Evolutionary conservation across 2,113 vertebrate genomes (phyloP).

Genomic region (Spea multiplicata): DNA sequence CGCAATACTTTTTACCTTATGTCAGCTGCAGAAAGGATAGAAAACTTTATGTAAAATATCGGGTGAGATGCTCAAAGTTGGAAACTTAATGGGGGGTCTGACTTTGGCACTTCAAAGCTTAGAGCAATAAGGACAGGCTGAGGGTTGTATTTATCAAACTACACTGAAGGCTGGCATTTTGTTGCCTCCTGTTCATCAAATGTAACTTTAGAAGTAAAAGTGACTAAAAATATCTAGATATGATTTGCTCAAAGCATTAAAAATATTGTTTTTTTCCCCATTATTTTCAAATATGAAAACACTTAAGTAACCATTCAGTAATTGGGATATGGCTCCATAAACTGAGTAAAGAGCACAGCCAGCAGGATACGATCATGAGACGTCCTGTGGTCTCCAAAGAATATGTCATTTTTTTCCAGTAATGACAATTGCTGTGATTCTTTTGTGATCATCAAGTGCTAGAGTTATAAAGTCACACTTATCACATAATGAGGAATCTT

Average conservation of each 20-base stretch:
- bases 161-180: neutral
- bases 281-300: conserved; percentile 5
- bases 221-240: neutral
- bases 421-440: conserved; percentile 30
- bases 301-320: conserved; percentile 5
- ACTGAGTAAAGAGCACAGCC: conserved; percentile 11
- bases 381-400: conserved; percentile 11
- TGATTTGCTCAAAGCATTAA: neutral
- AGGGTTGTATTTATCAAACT: neutral
- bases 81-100: neutral
- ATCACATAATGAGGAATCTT: conserved; percentile 29
- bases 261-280: neutral
- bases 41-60: neutral
- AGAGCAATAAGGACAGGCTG: neutral
- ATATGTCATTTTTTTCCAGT: conserved; percentile 24
- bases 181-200: neutral
- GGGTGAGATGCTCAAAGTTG: neutral
- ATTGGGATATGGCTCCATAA: conserved; percentile 15
- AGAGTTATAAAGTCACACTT: conserved; percentile 38
- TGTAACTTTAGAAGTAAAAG: too few species aligned
- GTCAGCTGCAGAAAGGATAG: conserved; percentile 7
- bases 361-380: conserved; percentile 16
- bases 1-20: conserved; percentile 6
- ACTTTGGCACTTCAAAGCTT: neutral
- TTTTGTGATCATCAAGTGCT: conserved; percentile 21